Evolutionary conservation across 2,113 vertebrate species (phyloP).

Genomic region (Telmatochromis brichardi): DNA sequence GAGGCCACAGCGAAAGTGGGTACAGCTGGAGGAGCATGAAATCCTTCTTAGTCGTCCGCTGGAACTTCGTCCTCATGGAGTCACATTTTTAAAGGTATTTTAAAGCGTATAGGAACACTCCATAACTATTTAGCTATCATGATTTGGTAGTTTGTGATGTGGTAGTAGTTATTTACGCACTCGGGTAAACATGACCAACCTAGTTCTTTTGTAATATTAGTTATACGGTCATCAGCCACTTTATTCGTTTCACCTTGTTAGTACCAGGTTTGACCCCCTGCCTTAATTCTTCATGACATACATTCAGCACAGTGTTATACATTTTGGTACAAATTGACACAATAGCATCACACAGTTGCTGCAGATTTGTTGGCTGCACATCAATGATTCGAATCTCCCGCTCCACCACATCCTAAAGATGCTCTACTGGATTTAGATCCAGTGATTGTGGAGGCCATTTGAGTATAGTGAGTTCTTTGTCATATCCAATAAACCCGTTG

Average conservation of each 20-base stretch:
- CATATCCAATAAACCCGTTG: neutral
- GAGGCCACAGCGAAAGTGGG: constrained; percentile 64
- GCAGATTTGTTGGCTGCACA: neutral
- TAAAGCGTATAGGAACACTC: neutral
- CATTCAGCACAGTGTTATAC: neutral
- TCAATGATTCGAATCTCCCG: neutral
- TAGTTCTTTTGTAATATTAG: neutral
- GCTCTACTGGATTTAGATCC: neutral
- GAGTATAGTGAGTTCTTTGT: neutral
- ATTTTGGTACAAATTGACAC: neutral
- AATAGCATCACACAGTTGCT: neutral
- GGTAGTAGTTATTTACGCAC: neutral
- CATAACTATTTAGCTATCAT: neutral
- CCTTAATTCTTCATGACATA: neutral
- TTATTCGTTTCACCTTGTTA: neutral
- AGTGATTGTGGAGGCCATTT: neutral
- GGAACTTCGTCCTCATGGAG: constrained; percentile 72
- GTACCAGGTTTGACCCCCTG: neutral
- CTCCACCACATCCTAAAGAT: neutral
- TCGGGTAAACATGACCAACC: neutral
- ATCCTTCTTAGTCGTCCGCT: constrained; percentile 65
- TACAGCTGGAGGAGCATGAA: constrained; percentile 72
- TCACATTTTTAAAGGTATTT: constrained; percentile 68
- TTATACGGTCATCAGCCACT: neutral
- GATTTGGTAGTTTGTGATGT: neutral